Conservation (phyloP, 2,113 vertebrate species). For the Oceanodroma tethys region DNA sequence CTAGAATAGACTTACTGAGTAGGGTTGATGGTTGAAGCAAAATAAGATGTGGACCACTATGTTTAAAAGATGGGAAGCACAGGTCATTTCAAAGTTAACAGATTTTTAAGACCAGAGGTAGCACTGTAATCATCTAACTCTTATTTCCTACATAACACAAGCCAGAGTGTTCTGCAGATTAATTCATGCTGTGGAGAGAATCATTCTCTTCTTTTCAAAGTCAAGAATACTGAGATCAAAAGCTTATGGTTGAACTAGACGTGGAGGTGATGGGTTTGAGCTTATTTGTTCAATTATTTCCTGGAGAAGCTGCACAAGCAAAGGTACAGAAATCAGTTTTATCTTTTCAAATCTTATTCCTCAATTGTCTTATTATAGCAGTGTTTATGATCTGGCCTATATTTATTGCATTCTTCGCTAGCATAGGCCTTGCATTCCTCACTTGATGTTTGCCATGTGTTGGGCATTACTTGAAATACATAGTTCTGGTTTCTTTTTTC, state of each 20-base stretch:
- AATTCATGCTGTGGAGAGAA: not conserved
- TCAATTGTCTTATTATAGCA: constrained; percentile 53
- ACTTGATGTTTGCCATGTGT: constrained; percentile 71
- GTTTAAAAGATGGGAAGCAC: not conserved
- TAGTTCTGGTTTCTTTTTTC: constrained; percentile 52
- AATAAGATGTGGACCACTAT: not conserved
- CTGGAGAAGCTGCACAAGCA: not conserved
- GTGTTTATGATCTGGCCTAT: constrained; percentile 67
- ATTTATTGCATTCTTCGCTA: constrained; percentile 67
- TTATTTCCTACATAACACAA: constrained; percentile 31
- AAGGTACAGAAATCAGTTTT: constrained; percentile 43
- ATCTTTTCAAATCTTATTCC: constrained; percentile 49
- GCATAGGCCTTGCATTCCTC: constrained; percentile 60
- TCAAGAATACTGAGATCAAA: not conserved
- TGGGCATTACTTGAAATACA: constrained; percentile 63
- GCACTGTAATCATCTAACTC: not conserved
- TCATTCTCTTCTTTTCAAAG: not conserved
- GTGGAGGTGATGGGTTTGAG: not conserved
- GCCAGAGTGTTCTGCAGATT: not conserved
- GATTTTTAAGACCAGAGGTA: constrained; percentile 22
- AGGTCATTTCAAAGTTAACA: not conserved
- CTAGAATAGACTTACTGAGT: not conserved
- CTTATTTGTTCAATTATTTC: constrained; percentile 3
- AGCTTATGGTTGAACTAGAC: not conserved
- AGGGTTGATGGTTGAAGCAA: not conserved